Evolutionary conservation across 1,140 invertebrate species (phyloP).

Genomic region (Lepidurus couesii): DNA sequence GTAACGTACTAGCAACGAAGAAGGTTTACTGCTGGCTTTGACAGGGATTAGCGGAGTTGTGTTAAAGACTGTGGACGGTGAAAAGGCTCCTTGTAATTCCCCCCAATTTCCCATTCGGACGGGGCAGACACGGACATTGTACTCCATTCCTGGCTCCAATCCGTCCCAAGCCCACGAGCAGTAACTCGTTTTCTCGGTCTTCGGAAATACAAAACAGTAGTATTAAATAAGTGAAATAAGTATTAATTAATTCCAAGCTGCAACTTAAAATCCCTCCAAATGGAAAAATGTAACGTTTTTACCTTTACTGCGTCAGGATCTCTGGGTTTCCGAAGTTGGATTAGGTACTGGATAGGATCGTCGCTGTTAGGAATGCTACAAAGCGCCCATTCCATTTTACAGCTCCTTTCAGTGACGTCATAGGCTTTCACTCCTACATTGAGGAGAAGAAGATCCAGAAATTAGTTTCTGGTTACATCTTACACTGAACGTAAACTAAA

Average conservation of each 20-base stretch:
- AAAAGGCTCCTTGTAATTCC: constrained; percentile 59
- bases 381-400: constrained; percentile 54
- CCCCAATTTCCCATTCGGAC: constrained; percentile 53
- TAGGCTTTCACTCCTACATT: constrained; percentile 51
- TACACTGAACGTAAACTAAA: constrained; percentile 35
- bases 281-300: background rate
- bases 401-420: constrained; percentile 47
- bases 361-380: constrained; percentile 37
- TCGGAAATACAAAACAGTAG: background rate
- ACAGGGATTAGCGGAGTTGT: constrained; percentile 42
- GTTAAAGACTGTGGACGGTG: constrained; percentile 54
- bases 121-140: constrained; percentile 64
- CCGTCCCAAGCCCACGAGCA: constrained; percentile 51
- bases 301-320: constrained; percentile 10
- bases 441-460: background rate
- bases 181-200: background rate
- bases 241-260: no score
- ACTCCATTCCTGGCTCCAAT: constrained; percentile 62
- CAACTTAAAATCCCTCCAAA: no score
- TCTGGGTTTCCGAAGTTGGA: constrained; percentile 6
- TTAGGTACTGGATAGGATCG: background rate
- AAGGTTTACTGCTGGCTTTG: constrained; percentile 29
- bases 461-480: constrained; percentile 46
- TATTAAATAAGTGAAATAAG: background rate
- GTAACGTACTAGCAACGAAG: constrained; percentile 12